A percentile compares a stretch with the other conserved stretches of the same genome.
Conservation (phyloP, 2,113 vertebrate genomes). For the Choloepus hoffmanni region DNA sequence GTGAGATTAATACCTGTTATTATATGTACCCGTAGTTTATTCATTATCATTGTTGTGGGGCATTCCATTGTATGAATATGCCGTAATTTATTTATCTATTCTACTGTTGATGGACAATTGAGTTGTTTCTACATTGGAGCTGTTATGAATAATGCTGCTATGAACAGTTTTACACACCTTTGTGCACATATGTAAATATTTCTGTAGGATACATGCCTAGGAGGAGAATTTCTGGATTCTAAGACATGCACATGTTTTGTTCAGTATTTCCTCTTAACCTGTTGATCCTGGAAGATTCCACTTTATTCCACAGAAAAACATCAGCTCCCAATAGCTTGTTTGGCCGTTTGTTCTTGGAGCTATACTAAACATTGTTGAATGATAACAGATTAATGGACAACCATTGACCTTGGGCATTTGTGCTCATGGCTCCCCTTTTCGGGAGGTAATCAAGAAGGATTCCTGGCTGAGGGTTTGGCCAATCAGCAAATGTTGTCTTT, state of each 20-base stretch:
- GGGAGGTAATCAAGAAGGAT: neutral
- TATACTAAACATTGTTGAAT: neutral
- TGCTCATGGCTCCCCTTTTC: neutral
- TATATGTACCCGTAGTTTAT: neutral
- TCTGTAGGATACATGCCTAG: neutral
- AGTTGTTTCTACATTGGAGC: neutral
- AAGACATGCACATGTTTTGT: neutral
- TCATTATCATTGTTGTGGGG: neutral
- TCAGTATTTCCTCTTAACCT: neutral
- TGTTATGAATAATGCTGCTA: neutral
- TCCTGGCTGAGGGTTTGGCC: neutral
- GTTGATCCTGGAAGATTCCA: neutral
- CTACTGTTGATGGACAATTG: neutral
- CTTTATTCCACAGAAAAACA: conserved; percentile 21
- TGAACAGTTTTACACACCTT: neutral
- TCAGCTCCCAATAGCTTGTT: neutral
- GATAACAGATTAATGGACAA: neutral
- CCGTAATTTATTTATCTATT: neutral
- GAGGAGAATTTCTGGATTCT: neutral
- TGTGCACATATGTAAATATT: neutral
- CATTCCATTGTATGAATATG: neutral
- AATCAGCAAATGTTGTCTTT: neutral
- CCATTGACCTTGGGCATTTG: neutral
- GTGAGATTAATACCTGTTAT: neutral
- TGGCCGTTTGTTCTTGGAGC: neutral